Evolutionary conservation across 2,113 vertebrate species (phyloP), one percentile per base, ranked within the genome.

Genomic region (Uria aalge): DNA sequence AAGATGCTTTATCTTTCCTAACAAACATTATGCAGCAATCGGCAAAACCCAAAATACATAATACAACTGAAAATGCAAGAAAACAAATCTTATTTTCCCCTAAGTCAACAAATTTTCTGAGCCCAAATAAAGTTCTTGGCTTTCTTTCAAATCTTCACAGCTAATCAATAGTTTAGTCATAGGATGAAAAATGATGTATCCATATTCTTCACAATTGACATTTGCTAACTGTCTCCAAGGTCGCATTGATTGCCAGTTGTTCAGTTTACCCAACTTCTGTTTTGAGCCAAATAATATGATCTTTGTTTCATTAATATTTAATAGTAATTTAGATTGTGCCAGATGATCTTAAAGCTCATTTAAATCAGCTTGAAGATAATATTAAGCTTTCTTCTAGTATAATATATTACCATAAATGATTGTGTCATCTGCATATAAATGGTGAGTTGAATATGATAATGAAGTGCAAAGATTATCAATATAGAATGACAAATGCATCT

Each of bases 291-390:
- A 98, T 98, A 98, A 94, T 83, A 71, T 74, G 92, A 97, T 98
- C 97, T 98, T 98, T 97, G 97, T 97, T 98, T 98, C 98, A 98
- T 98, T 98, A 98, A 98, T 98, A 98, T 98, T 98, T 98, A 98
- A 98, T 97, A 98, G 97, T 98, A 98, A 98, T 98, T 98, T 97
- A 98, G 96, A 98, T 98, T 97, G 97, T 97, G 96, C 95, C 97
- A 98, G 98, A 97, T 98, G 96, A 98, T 98, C 97, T 98, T 98
- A 98, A 98, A 98, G 94, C 97, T 98, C 96, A 98, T 98, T 98
- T 97, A 98, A 98, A 98, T 98, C 97, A 98, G 97, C 96, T 97
- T 97, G 97, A 97, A 98, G 98, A 98, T 97, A 98, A 98, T 98
- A 98, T 97, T 97, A 98, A 97, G 95, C 95, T 98, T 98, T 98